Evolutionary conservation across 2,888 invertebrate genomes (phyloP).

Genomic region (Linyphia triangularis): DNA sequence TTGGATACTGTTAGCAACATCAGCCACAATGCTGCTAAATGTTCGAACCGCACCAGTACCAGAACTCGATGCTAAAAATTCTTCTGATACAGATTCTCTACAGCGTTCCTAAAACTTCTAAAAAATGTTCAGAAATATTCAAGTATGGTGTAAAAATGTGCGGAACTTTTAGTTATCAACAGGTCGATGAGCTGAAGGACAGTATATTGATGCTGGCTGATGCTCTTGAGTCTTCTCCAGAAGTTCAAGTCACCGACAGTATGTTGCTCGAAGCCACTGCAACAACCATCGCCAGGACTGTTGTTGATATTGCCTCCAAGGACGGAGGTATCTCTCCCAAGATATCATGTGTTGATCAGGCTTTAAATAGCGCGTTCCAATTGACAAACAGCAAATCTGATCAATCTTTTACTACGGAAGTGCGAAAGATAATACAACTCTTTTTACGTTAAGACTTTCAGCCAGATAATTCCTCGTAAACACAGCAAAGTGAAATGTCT

Average conservation of each 20-base stretch:
- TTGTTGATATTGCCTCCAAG: slow-evolving; percentile 15
- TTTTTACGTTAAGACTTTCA: too few relatives aligned
- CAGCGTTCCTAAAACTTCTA: neutral
- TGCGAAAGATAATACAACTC: slow-evolving; percentile 8
- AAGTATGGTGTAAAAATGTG: neutral
- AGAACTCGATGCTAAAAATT: neutral
- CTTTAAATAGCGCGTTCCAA: neutral
- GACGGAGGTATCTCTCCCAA: neutral
- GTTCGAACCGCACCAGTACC: neutral
- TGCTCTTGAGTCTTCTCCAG: slow-evolving; percentile 4
- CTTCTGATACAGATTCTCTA: slow-evolving; percentile 18
- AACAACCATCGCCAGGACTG: slow-evolving; percentile 15
- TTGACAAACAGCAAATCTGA: slow-evolving; percentile 16
- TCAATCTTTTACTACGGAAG: slow-evolving; percentile 22
- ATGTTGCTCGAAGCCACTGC: slow-evolving; percentile 12
- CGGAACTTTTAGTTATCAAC: neutral
- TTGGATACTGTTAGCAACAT: neutral
- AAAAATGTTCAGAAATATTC: slow-evolving; percentile 17
- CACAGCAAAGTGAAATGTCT: too few relatives aligned
- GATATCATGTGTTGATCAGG: slow-evolving; percentile 1
- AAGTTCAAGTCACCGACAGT: neutral
- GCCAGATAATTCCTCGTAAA: too few relatives aligned
- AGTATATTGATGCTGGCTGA: slow-evolving; percentile 2
- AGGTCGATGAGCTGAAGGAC: neutral
- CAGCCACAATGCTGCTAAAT: neutral